Conservation (phyloP, 2,113 vertebrate genomes). For the Leptobrachium ailaonicum region DNA sequence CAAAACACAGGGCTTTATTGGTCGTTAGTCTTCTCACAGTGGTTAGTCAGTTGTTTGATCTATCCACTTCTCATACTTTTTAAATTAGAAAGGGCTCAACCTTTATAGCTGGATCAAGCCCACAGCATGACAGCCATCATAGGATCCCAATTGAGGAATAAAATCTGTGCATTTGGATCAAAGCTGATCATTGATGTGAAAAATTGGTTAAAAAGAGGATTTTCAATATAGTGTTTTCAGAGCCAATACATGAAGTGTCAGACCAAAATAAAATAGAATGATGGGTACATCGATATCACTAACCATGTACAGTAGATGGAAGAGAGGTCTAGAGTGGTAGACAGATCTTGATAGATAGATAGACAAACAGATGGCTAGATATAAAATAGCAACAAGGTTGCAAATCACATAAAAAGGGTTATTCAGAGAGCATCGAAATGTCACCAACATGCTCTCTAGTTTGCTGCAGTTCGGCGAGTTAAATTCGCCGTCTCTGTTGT, state of each 20-base stretch:
- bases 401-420: too few relatives aligned
- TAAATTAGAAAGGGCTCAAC: not conserved
- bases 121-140: not conserved
- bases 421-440: too few relatives aligned
- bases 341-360: too few relatives aligned
- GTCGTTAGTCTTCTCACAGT: not conserved
- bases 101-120: not conserved
- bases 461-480: too few relatives aligned
- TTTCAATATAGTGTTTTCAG: not conserved
- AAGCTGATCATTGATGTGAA: not conserved
- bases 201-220: not conserved
- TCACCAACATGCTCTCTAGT: too few relatives aligned
- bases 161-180: not conserved
- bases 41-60: not conserved
- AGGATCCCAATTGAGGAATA: not conserved
- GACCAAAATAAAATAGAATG: not conserved
- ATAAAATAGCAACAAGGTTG: too few relatives aligned
- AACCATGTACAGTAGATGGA: too few relatives aligned
- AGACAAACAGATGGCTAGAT: too few relatives aligned
- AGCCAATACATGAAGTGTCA: not conserved
- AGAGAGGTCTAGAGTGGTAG: too few relatives aligned
- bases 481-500: too few relatives aligned
- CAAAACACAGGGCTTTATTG: not conserved
- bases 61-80: constrained; percentile 1
- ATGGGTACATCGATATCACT: not conserved